phyloP scores from a whole-genome alignment of 2,113 vertebrate species.

The Paralichthys olivaceus region DNA sequence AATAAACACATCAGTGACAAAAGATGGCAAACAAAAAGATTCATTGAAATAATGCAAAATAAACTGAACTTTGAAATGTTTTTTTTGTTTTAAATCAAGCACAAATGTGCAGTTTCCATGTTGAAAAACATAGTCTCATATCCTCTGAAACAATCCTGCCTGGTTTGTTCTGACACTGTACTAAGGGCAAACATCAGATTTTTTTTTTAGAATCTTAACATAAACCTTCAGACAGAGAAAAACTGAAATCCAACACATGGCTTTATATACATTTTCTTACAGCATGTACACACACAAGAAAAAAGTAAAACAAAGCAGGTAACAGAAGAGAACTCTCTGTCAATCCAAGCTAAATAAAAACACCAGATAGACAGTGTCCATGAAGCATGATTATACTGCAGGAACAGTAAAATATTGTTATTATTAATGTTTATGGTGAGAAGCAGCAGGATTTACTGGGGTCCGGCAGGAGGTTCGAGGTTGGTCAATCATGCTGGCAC shows the following conservation, averaged over 20 bases:
- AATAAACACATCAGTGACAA: slow-evolving; percentile 24
- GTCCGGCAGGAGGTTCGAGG: background rate
- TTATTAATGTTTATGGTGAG: slow-evolving; percentile 38
- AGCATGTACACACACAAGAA: slow-evolving; percentile 69
- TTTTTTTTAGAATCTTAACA: slow-evolving; percentile 35
- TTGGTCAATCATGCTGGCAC: slow-evolving; percentile 45
- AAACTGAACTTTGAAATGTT: slow-evolving; percentile 64
- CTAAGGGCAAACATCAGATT: slow-evolving; percentile 37
- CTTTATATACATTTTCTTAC: slow-evolving; percentile 71
- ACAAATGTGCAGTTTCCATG: slow-evolving; percentile 39
- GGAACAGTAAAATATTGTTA: slow-evolving; percentile 28
- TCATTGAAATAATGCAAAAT: slow-evolving; percentile 80
- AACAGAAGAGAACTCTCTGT: slow-evolving; percentile 62
- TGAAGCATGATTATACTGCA: slow-evolving; percentile 34
- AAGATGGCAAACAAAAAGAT: slow-evolving; percentile 74
- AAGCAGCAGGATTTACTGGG: slow-evolving; percentile 33
- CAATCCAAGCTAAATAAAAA: slow-evolving; percentile 34
- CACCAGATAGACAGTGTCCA: slow-evolving; percentile 37
- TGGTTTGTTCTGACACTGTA: slow-evolving; percentile 34
- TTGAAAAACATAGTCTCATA: slow-evolving; percentile 54
- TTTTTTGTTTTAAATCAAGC: slow-evolving; percentile 48
- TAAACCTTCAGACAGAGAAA: slow-evolving; percentile 60
- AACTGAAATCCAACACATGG: slow-evolving; percentile 46
- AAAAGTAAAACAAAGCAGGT: slow-evolving; percentile 33
- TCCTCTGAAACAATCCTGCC: slow-evolving; percentile 54